phyloP scores from a whole-genome alignment of 2,888 invertebrate genomes.

The Cheilosia vernalis region DNA sequence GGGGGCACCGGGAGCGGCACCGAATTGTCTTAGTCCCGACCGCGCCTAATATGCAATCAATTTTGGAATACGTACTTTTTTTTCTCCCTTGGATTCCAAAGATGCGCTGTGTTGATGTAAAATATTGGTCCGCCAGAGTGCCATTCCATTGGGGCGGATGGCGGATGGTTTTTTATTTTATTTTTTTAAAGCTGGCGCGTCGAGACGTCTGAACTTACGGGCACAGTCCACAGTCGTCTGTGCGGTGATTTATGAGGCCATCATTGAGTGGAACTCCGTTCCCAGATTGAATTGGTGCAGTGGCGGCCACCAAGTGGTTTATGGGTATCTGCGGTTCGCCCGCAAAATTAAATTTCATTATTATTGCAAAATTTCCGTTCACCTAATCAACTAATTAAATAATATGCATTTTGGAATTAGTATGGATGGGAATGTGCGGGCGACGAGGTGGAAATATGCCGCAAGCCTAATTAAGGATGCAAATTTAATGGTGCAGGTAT shows the following conservation, averaged over 20 bases:
- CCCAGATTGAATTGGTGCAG: constrained; percentile 52
- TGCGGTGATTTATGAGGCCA: constrained; percentile 60
- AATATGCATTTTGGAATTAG: constrained; percentile 49
- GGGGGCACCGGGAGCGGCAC: constrained; percentile 1
- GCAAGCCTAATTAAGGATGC: constrained; percentile 45
- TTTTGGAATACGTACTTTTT: constrained; percentile 25
- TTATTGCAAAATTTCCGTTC: constrained; percentile 58
- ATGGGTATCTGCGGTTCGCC: constrained; percentile 43
- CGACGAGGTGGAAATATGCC: constrained; percentile 11
- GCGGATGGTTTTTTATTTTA: not conserved
- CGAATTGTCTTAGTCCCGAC: constrained; percentile 57
- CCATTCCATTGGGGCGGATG: not conserved
- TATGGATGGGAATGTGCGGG: not conserved
- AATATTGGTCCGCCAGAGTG: constrained; percentile 33
- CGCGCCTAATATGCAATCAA: constrained; percentile 67
- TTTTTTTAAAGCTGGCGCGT: constrained; percentile 44
- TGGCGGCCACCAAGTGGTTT: constrained; percentile 54
- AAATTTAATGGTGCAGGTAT: constrained; percentile 39
- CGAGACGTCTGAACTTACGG: constrained; percentile 66
- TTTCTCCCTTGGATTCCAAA: constrained; percentile 20
- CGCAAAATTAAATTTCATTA: constrained; percentile 64
- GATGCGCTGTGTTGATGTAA: constrained; percentile 26
- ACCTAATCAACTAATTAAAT: constrained; percentile 71
- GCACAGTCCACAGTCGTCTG: constrained; percentile 31
- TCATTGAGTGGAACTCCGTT: constrained; percentile 18